These are phyloP conservation scores for Blera fallax DNA, from an alignment of 2,888 invertebrate species.

Conservation along the genomic window DNA sequence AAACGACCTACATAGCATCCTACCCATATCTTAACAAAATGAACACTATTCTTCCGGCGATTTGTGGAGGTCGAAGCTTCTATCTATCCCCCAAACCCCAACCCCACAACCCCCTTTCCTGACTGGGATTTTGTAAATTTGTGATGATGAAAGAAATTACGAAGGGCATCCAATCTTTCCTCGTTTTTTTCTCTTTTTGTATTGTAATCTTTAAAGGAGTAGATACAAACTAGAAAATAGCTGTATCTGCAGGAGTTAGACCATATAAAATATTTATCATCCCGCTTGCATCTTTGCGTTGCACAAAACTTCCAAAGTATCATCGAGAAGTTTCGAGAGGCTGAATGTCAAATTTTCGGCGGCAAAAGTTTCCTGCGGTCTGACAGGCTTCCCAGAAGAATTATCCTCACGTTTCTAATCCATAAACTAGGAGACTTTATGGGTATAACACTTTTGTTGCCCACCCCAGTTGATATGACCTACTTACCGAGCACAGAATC, in stretches of 20 bases:
- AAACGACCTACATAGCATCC: constrained; percentile 55
- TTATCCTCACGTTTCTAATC: constrained; percentile 46
- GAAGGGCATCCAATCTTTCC: not conserved
- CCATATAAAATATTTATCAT: constrained; percentile 61
- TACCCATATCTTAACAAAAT: constrained; percentile 40
- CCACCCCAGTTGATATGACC: constrained; percentile 54
- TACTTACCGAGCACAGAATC: constrained; percentile 27
- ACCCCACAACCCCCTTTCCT: not conserved
- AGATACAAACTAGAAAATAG: not conserved
- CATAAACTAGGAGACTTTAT: constrained; percentile 56
- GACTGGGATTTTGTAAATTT: constrained; percentile 18
- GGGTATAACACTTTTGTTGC: constrained; percentile 31
- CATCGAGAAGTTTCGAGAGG: constrained; percentile 18
- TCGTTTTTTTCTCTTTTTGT: not conserved
- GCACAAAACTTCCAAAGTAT: constrained; percentile 34
- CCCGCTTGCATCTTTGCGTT: constrained; percentile 48
- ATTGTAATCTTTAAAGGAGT: not conserved
- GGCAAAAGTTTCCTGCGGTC: constrained; percentile 59
- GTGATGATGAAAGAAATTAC: constrained; percentile 7
- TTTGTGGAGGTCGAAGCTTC: constrained; percentile 31
- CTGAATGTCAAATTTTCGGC: constrained; percentile 61
- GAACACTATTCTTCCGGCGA: constrained; percentile 50
- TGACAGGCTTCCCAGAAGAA: not conserved
- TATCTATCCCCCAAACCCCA: too few species aligned
- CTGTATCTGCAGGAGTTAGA: constrained; percentile 26